Evolutionary conservation across 2,113 vertebrate genomes (phyloP), one percentile per base, ranked within the genome.

Genomic region (Symphodus melops): DNA sequence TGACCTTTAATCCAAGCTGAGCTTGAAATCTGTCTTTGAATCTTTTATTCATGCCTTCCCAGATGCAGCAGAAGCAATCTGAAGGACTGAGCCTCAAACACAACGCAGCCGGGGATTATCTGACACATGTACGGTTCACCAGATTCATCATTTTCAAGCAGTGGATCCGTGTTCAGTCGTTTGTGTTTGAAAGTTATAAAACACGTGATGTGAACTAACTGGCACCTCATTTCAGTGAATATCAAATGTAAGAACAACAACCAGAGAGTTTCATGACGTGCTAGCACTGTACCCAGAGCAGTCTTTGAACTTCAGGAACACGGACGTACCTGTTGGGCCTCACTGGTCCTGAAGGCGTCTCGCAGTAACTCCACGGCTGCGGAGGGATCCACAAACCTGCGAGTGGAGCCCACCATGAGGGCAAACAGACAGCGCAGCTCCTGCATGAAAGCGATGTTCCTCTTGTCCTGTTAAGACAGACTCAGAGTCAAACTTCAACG

Each of bases 391-490:
- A 99, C 96, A 42, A 96, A 99, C 85, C 95, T 96, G 46, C 97
- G 95, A 5, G 89, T 93, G 1, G 98, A 97, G 44, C 97, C 98
- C 85, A 98, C 93, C 97, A 99, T 97, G 52, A 99, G 89, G 25
- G 97, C 95, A 75, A 99, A 99, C 46, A 99, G 94, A 72, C 94
- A 96, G 13, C 97, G 96, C 73, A 99, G 94, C 81, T 99, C 98
- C 85, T 97, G 97, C 98, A 99, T 98, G 92, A 99, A 98, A 0
- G 96, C 94, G 0, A 98, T 91, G 65, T 98, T 99, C 90, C 97
- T 96, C 90, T 98, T 98, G 87, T 96, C 96, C 98, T 99, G 91
- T 42, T 2, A 46, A 82, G 20, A 33, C 14, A 75, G 28, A 65
- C 11, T 59, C 37, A 41, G 20, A 21, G 63, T 62, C 63, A 79